These are phyloP conservation scores for Avahi laniger DNA, from an alignment of 2,797 vertebrate species.

Conservation along the genomic window DNA sequence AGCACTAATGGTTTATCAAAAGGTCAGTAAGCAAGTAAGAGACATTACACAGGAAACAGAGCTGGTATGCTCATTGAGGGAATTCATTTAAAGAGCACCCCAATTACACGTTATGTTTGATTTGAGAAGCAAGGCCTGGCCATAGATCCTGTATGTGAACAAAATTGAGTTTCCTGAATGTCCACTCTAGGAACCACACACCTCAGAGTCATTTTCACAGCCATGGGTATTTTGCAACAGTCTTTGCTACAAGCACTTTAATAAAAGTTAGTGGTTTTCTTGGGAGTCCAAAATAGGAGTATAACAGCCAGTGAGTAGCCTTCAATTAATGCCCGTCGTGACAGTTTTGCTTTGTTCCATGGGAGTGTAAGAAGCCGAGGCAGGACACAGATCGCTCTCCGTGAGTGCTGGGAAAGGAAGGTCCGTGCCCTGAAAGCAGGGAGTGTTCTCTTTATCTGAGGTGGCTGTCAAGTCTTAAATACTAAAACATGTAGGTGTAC, in stretches of 20 bases:
- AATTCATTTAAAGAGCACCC: background rate
- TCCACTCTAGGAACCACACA: background rate
- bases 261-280: constrained; percentile 78
- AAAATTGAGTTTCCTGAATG: background rate
- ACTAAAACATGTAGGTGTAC: constrained; percentile 65
- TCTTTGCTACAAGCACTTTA: constrained; percentile 60
- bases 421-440: constrained; percentile 57
- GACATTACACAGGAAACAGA: constrained; percentile 64
- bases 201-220: constrained; percentile 63
- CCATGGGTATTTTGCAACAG: constrained; percentile 67
- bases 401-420: constrained; percentile 68
- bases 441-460: constrained; percentile 68
- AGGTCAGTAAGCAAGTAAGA: constrained; percentile 75
- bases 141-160: background rate
- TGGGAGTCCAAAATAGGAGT: constrained; percentile 66
- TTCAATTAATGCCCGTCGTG: constrained; percentile 71
- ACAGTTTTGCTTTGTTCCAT: constrained; percentile 82
- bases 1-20: constrained; percentile 84
- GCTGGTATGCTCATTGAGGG: constrained; percentile 4
- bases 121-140: background rate
- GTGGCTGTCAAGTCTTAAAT: constrained; percentile 76
- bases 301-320: constrained; percentile 79
- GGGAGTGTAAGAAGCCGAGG: constrained; percentile 66
- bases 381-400: constrained; percentile 64
- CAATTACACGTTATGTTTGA: background rate